Evolutionary conservation across 2,888 invertebrate species (phyloP).

Genomic region (Aromia moschata): DNA sequence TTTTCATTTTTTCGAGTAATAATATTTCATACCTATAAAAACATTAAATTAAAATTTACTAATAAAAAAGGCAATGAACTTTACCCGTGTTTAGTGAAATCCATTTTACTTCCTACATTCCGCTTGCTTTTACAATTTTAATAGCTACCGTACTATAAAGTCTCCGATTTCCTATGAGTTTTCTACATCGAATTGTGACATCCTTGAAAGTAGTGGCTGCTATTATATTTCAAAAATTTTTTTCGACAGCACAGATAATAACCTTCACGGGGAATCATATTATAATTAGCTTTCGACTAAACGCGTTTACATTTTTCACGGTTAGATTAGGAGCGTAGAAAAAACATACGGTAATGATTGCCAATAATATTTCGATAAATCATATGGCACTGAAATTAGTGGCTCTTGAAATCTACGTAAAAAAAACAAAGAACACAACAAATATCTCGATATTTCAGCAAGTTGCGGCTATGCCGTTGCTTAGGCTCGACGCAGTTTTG

Average conservation of each 20-base stretch:
- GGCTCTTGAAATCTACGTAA: not conserved
- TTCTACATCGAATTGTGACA: conserved; percentile 25
- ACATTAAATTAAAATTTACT: no score
- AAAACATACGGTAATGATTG: conserved; percentile 15
- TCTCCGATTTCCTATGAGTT: conserved; percentile 13
- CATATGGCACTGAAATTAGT: not conserved
- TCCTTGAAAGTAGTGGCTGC: conserved; percentile 28
- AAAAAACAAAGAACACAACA: not conserved
- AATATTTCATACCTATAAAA: no score
- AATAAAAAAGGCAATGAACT: no score
- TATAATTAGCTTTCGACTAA: conserved; percentile 39
- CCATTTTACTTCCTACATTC: no score
- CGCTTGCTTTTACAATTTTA: no score
- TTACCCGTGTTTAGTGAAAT: no score
- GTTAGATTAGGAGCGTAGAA: conserved; percentile 28
- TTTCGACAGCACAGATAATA: conserved; percentile 29
- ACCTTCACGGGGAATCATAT: conserved; percentile 45
- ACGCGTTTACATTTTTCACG: conserved; percentile 38
- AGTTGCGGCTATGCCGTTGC: conserved; percentile 5
- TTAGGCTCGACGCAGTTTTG: conserved; percentile 7
- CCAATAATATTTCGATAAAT: conserved; percentile 16
- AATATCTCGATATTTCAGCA: conserved; percentile 16
- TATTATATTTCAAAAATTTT: conserved; percentile 30
- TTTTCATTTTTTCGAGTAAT: no score
- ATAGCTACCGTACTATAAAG: conserved; percentile 9